Conservation (phyloP, 2,797 vertebrate species). For the Sebastes paucispinis region DNA sequence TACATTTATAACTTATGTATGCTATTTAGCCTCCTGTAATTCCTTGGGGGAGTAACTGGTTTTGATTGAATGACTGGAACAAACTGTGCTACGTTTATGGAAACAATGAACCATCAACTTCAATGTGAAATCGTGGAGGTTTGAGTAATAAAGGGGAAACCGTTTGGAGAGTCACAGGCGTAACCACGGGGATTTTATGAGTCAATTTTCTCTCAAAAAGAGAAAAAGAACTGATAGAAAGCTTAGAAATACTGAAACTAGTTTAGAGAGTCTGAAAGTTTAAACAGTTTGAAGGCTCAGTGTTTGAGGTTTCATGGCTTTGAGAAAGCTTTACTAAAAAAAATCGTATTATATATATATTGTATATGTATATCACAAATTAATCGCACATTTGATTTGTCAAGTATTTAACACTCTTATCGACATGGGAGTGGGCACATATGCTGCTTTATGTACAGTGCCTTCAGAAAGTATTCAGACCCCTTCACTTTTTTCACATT, state of each 20-base stretch:
- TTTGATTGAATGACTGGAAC: background rate
- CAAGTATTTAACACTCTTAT: too few relatives aligned
- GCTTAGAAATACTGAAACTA: background rate
- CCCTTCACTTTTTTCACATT: too few relatives aligned
- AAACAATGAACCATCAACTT: background rate
- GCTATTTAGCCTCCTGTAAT: background rate
- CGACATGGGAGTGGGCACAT: too few relatives aligned
- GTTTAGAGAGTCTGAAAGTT: background rate
- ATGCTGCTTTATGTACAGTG: too few relatives aligned
- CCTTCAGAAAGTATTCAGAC: too few relatives aligned
- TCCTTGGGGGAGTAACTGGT: background rate
- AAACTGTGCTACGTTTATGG: background rate
- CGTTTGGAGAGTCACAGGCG: background rate
- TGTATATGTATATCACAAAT: too few relatives aligned
- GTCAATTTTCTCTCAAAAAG: background rate
- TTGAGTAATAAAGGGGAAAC: background rate
- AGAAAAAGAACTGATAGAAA: background rate
- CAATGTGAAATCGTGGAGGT: background rate
- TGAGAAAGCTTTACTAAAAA: background rate
- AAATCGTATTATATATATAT: background rate
- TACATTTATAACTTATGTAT: background rate
- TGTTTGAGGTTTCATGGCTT: background rate
- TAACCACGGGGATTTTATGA: background rate
- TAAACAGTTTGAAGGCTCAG: background rate
- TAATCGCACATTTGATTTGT: too few relatives aligned